Evolutionary conservation across 2,113 vertebrate species (phyloP).

Genomic region (Pholis gunnellus): DNA sequence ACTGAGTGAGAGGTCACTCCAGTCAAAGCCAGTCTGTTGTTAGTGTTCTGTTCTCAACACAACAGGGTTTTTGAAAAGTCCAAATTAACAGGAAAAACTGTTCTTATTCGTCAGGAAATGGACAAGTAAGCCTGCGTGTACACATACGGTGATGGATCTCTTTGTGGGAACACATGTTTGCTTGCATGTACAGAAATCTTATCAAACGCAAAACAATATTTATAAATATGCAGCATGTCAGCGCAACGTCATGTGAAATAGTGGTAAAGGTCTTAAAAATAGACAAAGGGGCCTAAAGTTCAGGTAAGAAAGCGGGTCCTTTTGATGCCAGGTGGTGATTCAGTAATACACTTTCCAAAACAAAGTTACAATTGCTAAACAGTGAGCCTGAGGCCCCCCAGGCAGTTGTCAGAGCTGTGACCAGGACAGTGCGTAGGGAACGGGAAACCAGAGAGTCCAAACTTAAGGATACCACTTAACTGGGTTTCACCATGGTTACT

Average conservation of each 20-base stretch:
- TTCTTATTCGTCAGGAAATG: background rate
- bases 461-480: background rate
- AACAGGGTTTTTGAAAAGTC: background rate
- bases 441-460: background rate
- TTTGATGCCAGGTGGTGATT: background rate
- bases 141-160: background rate
- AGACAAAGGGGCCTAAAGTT: background rate
- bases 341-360: background rate
- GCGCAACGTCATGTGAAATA: background rate
- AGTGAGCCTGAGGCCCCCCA: background rate
- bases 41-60: background rate
- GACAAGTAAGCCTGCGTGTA: background rate
- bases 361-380: background rate
- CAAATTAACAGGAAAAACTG: background rate
- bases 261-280: background rate
- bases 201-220: background rate
- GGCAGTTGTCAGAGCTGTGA: background rate
- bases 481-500: too few species aligned
- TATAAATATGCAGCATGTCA: background rate
- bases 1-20: background rate
- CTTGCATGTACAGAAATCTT: background rate
- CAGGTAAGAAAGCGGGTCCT: background rate
- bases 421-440: background rate
- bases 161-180: background rate
- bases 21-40: conserved; percentile 17